A percentile compares a stretch with the other conserved stretches of the same genome.
These are phyloP conservation scores for Pararge aegeria DNA, from an alignment of 1,140 invertebrate species.

Conservation along the genomic window DNA sequence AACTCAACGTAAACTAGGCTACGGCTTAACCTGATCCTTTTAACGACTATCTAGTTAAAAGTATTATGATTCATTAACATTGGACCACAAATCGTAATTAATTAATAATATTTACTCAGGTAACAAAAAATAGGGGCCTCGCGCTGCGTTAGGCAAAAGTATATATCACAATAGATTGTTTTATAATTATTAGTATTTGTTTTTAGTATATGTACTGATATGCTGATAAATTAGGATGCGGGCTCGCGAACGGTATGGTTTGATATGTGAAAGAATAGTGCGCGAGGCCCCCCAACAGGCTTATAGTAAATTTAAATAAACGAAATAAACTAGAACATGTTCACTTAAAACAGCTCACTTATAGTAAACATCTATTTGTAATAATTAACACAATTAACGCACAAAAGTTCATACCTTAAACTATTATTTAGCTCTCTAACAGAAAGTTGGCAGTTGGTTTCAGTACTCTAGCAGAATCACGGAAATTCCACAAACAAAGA, in stretches of 20 bases:
- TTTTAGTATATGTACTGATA: constrained; percentile 41
- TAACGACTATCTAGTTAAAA: constrained; percentile 74
- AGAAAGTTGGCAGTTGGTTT: constrained; percentile 75
- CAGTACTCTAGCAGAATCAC: constrained; percentile 59
- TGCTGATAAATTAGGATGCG: constrained; percentile 34
- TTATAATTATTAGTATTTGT: constrained; percentile 10
- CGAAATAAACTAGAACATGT: constrained; percentile 72
- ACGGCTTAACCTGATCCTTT: constrained; percentile 50
- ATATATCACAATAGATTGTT: constrained; percentile 35
- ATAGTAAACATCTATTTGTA: constrained; percentile 66
- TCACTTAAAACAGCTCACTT: constrained; percentile 67
- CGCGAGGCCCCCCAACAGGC: constrained; percentile 61
- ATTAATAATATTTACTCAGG: constrained; percentile 78
- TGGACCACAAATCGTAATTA: constrained; percentile 78
- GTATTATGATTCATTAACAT: constrained; percentile 77
- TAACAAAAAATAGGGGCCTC: constrained; percentile 73
- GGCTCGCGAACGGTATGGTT: constrained; percentile 30
- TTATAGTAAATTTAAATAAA: constrained; percentile 73
- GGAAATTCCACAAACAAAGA: constrained; percentile 46
- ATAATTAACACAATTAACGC: constrained; percentile 72
- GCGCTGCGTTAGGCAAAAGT: constrained; percentile 32
- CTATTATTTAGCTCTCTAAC: constrained; percentile 58
- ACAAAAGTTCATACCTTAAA: constrained; percentile 64
- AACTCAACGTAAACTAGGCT: constrained; percentile 53
- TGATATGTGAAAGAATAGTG: constrained; percentile 53